Evolutionary conservation across 2,113 vertebrate species (phyloP).

Genomic region (Cebus imitator): DNA sequence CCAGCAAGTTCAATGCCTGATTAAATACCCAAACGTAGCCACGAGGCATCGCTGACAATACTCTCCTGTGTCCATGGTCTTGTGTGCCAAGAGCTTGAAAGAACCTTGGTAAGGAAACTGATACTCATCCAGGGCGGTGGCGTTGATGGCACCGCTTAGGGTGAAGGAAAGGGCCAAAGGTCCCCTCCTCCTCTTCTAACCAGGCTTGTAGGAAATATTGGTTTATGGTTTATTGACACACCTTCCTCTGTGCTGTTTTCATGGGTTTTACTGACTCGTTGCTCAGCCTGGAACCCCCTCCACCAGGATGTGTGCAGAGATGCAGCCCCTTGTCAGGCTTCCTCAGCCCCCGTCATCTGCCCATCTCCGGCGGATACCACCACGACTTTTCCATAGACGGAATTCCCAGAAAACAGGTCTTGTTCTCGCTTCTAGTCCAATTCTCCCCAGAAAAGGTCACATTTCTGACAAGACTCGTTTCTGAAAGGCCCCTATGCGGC

Average conservation of each 20-base stretch:
- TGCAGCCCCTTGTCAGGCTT: no score
- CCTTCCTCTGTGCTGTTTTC: background rate
- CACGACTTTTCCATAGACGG: background rate
- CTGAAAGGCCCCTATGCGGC: background rate
- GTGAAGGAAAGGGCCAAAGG: background rate
- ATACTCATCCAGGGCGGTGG: no score
- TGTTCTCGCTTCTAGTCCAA: background rate
- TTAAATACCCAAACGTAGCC: no score
- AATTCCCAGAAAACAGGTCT: background rate
- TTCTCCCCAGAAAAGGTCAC: background rate
- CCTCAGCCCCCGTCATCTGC: background rate
- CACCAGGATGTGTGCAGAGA: background rate
- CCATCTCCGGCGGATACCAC: no score
- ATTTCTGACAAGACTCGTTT: no score
- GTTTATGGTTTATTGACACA: accelerated
- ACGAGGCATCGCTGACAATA: no score
- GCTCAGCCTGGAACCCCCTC: background rate
- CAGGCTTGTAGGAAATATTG: background rate
- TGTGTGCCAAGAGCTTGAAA: background rate
- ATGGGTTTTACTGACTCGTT: background rate
- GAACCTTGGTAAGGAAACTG: no score
- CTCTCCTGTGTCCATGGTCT: background rate
- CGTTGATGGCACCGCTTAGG: no score
- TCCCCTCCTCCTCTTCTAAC: no score
- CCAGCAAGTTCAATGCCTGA: background rate